Evolutionary conservation across 2,888 invertebrate genomes (phyloP).

Genomic region (Antheraea assamensis): DNA sequence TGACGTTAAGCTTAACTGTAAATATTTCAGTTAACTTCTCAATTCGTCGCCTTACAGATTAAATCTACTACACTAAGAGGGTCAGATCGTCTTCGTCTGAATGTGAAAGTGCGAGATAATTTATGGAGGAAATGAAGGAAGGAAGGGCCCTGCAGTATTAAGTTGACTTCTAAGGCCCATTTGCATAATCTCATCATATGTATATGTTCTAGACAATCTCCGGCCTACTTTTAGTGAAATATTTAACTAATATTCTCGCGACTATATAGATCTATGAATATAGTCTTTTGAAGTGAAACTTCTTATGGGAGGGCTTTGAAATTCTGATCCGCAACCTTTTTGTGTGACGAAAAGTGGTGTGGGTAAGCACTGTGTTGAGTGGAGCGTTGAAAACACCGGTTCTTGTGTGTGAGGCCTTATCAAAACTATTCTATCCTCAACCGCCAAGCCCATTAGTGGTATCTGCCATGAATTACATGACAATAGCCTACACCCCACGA

Average conservation of each 20-base stretch:
- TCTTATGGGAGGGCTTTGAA: no score
- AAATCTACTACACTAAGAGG: slow-evolving; percentile 24
- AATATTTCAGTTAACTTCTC: slow-evolving; percentile 3
- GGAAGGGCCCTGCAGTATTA: slow-evolving; percentile 19
- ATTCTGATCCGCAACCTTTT: no score
- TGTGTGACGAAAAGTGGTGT: no score
- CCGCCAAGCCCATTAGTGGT: no score
- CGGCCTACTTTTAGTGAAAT: slow-evolving; percentile 10
- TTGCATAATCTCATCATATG: slow-evolving; percentile 13
- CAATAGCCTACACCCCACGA: no score
- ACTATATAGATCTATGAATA: neutral
- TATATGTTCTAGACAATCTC: slow-evolving; percentile 15
- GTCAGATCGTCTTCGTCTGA: slow-evolving; percentile 17
- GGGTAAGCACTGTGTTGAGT: no score
- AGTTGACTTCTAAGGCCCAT: slow-evolving; percentile 21
- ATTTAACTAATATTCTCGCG: neutral
- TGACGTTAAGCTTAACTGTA: neutral
- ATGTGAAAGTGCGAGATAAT: slow-evolving; percentile 19
- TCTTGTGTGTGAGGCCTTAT: no score
- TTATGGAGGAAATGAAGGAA: slow-evolving; percentile 22
- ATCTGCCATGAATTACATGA: no score
- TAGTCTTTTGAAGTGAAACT: no score
- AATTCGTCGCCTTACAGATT: neutral
- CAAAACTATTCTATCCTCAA: no score
- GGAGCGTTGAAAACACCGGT: no score